Evolutionary conservation across 2,888 invertebrate species (phyloP), one percentile per base, ranked within the genome.

Genomic region (Pristionchus fissidentatus): DNA sequence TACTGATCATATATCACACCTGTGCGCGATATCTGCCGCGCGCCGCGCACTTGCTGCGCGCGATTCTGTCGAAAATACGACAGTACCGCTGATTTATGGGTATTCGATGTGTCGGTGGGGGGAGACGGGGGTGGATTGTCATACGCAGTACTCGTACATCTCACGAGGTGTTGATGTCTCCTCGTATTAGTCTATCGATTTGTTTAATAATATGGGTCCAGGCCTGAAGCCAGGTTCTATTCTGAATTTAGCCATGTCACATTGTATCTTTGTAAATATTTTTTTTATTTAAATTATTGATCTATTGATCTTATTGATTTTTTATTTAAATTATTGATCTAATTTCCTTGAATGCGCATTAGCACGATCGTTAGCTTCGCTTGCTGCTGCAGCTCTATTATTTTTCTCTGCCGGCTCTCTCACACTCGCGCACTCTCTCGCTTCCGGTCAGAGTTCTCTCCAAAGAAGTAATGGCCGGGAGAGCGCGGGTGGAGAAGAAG

Each of bases 21-120:
- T 15, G 46, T 15, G 46, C 46, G 46, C 46, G 46, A 46, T 15
- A 10, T 7, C 46, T 15, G 15, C 46, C 8, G 46, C 41, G 22
- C 22, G 70, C 70, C 70, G 70, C 70, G 70, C 70, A 70, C 43
- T 70, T 26, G 41, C 26, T 13, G 10, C 0, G 8, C 8, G 41
- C 19, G 70, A 41, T 41, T 10, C 22, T 35, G 70, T 43, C 41
- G 70, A 70, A 70, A 70, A 70, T 70, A 70, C 70, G 43, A 70
- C 41, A 8, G 41, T 26, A 41, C 70, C 41, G 70, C 41, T 70
- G 70, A 70, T 70, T 70, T 70, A 70, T 43, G 70, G 8, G 70
- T 43, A 62, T 62, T 35, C 35, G 41, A 55, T 22, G n/a, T 10
- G 1, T n/a, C 2, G 35, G 66, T 41, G 32, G 41, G 70, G 26